These are phyloP conservation scores for Biston betularia DNA, from an alignment of 2,888 invertebrate genomes.

Conservation along the genomic window DNA sequence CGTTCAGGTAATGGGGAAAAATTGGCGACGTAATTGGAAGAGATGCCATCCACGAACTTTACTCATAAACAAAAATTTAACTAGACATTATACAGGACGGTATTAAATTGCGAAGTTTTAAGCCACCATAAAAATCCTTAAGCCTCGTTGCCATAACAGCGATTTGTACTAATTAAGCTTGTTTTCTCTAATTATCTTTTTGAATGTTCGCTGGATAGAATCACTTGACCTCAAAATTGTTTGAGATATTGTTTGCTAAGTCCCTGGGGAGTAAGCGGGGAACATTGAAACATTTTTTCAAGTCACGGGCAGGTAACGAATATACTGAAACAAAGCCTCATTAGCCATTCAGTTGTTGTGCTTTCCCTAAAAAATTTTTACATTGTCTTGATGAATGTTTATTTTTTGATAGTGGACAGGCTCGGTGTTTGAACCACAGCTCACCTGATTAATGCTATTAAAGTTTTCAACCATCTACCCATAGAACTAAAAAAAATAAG, in stretches of 20 bases:
- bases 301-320: constrained; percentile 79
- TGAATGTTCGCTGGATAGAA: constrained; percentile 65
- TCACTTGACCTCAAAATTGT: constrained; percentile 78
- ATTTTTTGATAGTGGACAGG: too few relatives aligned
- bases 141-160: constrained; percentile 48
- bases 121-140: constrained; percentile 39
- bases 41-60: constrained; percentile 29
- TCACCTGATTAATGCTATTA: too few relatives aligned
- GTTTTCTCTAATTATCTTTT: constrained; percentile 68
- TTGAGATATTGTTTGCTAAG: constrained; percentile 75
- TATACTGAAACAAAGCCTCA: constrained; percentile 81
- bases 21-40: constrained; percentile 30
- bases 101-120: constrained; percentile 36
- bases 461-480: too few relatives aligned
- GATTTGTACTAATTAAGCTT: constrained; percentile 63
- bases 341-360: constrained; percentile 77
- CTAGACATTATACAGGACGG: constrained; percentile 31
- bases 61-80: constrained; percentile 32
- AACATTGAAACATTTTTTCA: constrained; percentile 74
- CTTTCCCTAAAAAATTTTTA: constrained; percentile 79
- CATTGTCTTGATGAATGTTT: constrained; percentile 77
- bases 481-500: too few relatives aligned
- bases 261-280: constrained; percentile 61
- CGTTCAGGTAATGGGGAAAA: constrained; percentile 25
- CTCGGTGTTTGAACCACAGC: too few relatives aligned